phyloP scores from a whole-genome alignment of 2,797 vertebrate species.

The Oceanodroma leucorhoa region DNA sequence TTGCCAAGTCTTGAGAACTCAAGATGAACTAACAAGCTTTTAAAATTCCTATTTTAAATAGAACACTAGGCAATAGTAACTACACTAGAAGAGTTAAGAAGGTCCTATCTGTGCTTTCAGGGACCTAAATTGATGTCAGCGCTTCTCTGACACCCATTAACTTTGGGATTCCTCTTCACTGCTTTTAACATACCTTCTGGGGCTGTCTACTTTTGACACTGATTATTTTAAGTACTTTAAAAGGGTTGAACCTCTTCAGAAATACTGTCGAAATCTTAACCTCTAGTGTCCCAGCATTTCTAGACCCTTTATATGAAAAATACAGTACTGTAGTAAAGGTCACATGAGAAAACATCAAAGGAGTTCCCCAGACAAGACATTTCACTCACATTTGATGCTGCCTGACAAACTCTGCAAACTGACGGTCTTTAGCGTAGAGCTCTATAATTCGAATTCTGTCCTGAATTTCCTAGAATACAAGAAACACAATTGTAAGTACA shows the following conservation, averaged over 20 bases:
- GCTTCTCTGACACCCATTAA: background rate
- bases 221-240: background rate
- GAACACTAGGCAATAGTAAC: background rate
- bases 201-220: background rate
- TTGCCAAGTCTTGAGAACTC: background rate
- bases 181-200: background rate
- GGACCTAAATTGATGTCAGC: background rate
- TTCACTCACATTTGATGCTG: conserved; percentile 91
- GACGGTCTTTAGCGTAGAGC: conserved; percentile 90
- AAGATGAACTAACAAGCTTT: conserved; percentile 52
- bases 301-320: background rate
- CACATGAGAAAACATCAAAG: background rate
- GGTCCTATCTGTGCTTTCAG: background rate
- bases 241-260: background rate
- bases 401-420: conserved; percentile 92
- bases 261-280: background rate
- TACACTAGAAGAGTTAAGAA: background rate
- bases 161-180: background rate
- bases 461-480: conserved; percentile 89
- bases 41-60: conserved; percentile 53
- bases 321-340: background rate
- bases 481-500: background rate
- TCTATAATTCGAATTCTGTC: conserved; percentile 95
- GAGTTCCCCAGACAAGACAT: background rate
- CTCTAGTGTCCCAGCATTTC: background rate